Evolutionary conservation across 1,140 invertebrate species (phyloP), one percentile per base, ranked within the genome.

Genomic region (Carcinoscorpius rotundicauda): DNA sequence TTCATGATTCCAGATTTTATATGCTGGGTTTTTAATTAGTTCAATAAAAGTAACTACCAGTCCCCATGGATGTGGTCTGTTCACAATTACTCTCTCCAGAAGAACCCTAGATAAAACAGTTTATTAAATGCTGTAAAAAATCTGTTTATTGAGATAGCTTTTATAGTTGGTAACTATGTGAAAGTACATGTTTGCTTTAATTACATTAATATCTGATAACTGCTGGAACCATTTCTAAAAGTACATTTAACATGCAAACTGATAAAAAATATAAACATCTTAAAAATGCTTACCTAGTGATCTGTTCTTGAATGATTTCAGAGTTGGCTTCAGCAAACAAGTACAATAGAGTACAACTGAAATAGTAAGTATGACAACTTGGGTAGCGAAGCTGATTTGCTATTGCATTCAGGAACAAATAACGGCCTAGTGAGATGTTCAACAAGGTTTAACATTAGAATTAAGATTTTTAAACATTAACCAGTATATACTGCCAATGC

Each of bases 321-420:
- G 91, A 89, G 72, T 98, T 97, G 10, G 95, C 93, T 78, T 98
- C 95, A n/a, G 89, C 90, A 78, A 99, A 99, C 60, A 99, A 79
- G 76, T 98, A 97, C 48, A 99, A 82, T 4, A 99, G 81, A 6
- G 92, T 91, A 76, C 95, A 97, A 71, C 93, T 97, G 80, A 99
- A 99, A 80, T 99, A 99, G 80, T 98, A 94, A 2, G 97, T 99
- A 77, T 99, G 96, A 71, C 93, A 97, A 78, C 99, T 99, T 1
- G 97, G 97, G 79, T 98, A 99, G 4, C 97, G 83, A 70, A 99
- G 79, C 75, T 99, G 97, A 81, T 99, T 99, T 49, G 93, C 93
- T 70, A 99, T 94, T 1, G 96, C 93, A 78, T 99, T 99, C 71
- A 99, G 81, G 78, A 99, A 97, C 70, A 99, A 80, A 76, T 98